These are phyloP conservation scores for Whitmania pigra DNA, from an alignment of 1,140 invertebrate species.

Conservation along the genomic window DNA sequence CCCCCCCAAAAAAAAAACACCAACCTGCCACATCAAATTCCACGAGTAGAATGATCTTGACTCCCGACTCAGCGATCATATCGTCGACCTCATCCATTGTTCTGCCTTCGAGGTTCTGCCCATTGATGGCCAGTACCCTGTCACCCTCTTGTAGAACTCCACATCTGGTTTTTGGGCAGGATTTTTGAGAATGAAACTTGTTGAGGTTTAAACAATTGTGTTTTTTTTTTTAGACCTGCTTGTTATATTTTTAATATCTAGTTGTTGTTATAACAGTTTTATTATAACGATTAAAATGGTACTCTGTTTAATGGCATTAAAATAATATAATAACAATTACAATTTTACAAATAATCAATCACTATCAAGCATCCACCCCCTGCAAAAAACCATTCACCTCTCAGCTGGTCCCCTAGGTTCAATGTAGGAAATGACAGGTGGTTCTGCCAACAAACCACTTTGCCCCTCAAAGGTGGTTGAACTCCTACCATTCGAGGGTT, in stretches of 20 bases:
- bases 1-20: too few relatives aligned
- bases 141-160: constrained; percentile 69
- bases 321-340: too few relatives aligned
- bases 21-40: constrained; percentile 75
- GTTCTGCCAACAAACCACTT: constrained; percentile 31
- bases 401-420: constrained; percentile 58
- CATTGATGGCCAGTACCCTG: constrained; percentile 67
- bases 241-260: too few relatives aligned
- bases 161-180: constrained; percentile 41
- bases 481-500: constrained; percentile 27
- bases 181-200: background rate
- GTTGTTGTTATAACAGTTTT: too few relatives aligned
- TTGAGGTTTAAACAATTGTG: too few relatives aligned
- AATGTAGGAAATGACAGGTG: constrained; percentile 52
- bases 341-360: too few relatives aligned
- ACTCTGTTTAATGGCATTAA: too few relatives aligned
- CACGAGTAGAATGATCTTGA: constrained; percentile 49
- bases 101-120: constrained; percentile 44
- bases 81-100: constrained; percentile 45
- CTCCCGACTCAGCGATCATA: constrained; percentile 43
- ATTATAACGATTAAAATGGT: too few relatives aligned
- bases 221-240: too few relatives aligned
- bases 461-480: constrained; percentile 20
- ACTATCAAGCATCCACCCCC: too few relatives aligned
- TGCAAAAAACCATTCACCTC: constrained; percentile 46